A percentile compares a stretch with the other conserved stretches of the same genome.
Conservation (phyloP, 1,140 invertebrate genomes). For the Globodera rostochiensis region DNA sequence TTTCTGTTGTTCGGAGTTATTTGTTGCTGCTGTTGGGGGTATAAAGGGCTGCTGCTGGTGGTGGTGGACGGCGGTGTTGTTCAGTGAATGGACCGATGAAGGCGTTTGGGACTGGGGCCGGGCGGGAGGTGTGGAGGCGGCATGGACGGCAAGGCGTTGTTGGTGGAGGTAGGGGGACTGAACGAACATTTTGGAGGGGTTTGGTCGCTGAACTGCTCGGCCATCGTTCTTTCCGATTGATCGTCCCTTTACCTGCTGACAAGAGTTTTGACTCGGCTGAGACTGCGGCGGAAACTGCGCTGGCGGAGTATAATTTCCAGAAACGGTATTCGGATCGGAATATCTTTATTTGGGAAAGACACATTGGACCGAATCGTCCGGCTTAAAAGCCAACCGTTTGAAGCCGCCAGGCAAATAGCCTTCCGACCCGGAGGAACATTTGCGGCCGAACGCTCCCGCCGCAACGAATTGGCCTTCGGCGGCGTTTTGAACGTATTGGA, state of each 20-base stretch:
- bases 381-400: constrained; percentile 4
- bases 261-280: no score
- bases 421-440: constrained; percentile 26
- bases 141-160: constrained; percentile 1
- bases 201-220: not conserved
- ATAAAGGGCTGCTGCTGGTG: not conserved
- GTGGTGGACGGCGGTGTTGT: not conserved
- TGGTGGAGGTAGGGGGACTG: not conserved
- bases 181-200: not conserved
- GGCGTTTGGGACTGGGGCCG: constrained; percentile 19
- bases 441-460: not conserved
- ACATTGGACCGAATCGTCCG: not conserved
- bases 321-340: constrained; percentile 38
- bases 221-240: not conserved
- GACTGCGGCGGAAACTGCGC: not conserved
- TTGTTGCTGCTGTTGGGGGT: constrained; percentile 15
- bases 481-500: constrained; percentile 39
- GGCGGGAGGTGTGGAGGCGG: not conserved
- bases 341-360: constrained; percentile 16
- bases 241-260: not conserved
- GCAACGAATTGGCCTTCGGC: constrained; percentile 6
- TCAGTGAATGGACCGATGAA: constrained; percentile 24
- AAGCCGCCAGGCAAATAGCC: constrained; percentile 21
- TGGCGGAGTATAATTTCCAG: constrained; percentile 6
- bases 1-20: not conserved